A percentile compares a stretch with the other conserved stretches of the same genome.
Evolutionary conservation across 1,140 invertebrate species (phyloP).

Genomic region (Pseudomyrmex cubaensis): DNA sequence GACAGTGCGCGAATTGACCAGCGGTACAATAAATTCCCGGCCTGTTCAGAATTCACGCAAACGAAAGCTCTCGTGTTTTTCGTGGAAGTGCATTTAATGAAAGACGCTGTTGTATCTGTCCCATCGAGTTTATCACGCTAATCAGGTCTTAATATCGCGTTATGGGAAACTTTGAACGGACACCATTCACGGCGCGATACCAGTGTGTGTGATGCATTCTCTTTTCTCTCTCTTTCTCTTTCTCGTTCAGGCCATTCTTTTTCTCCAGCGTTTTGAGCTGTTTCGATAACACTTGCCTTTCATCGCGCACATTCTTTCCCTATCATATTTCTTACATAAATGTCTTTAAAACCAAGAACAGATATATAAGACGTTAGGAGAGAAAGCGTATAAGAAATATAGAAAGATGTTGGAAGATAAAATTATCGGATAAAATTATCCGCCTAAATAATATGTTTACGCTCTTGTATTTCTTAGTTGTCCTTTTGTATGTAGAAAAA

Average conservation of each 20-base stretch:
- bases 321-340: slow-evolving; percentile 47
- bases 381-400: background rate
- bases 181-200: slow-evolving; percentile 56
- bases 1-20: background rate
- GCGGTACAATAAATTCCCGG: slow-evolving; percentile 11
- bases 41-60: slow-evolving; percentile 28
- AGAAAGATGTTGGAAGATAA: slow-evolving; percentile 17
- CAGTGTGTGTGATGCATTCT: background rate
- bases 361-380: background rate
- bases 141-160: slow-evolving; percentile 67
- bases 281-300: slow-evolving; percentile 51
- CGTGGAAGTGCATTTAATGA: slow-evolving; percentile 41
- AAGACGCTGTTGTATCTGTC: slow-evolving; percentile 59
- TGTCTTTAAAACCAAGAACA: background rate
- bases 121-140: slow-evolving; percentile 61
- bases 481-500: background rate
- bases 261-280: slow-evolving; percentile 35
- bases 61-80: slow-evolving; percentile 47
- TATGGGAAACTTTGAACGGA: slow-evolving; percentile 63
- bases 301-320: slow-evolving; percentile 36
- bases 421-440: background rate
- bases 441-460: slow-evolving; percentile 29
- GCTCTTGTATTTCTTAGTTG: background rate
- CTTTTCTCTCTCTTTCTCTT: slow-evolving; percentile 8
- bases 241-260: background rate